Evolutionary conservation across 2,113 vertebrate genomes (phyloP).

Genomic region (Tetraodon nigroviridis): DNA sequence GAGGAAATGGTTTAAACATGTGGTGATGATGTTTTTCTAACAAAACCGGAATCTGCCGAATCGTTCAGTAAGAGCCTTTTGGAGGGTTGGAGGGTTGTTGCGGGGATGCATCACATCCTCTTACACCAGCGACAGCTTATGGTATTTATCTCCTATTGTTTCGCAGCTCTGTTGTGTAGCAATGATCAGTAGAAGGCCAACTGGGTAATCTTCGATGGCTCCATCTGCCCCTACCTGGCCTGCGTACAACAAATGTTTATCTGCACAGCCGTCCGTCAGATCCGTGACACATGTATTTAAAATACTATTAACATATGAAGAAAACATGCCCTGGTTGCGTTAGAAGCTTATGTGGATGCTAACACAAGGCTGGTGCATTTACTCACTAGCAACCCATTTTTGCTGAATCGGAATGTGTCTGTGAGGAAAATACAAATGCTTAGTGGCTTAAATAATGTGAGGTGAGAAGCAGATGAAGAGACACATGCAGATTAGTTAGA

Average conservation of each 20-base stretch:
- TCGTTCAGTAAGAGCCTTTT: constrained; percentile 26
- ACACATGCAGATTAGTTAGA: too few relatives aligned
- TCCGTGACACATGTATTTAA: too few relatives aligned
- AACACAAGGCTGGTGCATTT: too few relatives aligned
- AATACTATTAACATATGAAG: neutral
- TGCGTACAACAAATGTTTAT: constrained; percentile 10
- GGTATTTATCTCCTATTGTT: constrained; percentile 24
- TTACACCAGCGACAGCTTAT: constrained; percentile 28
- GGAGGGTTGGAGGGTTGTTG: constrained; percentile 19
- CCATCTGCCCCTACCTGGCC: constrained; percentile 7
- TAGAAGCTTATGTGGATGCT: too few relatives aligned
- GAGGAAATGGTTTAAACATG: constrained; percentile 52
- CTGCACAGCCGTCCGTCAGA: constrained; percentile 7
- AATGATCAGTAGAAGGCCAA: constrained; percentile 16
- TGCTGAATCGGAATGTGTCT: too few relatives aligned
- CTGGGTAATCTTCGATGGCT: constrained; percentile 9
- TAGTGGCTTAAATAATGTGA: too few relatives aligned
- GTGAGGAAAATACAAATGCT: too few relatives aligned
- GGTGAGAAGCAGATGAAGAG: too few relatives aligned
- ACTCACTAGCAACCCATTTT: too few relatives aligned
- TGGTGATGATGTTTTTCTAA: constrained; percentile 32
- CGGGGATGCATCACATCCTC: constrained; percentile 26
- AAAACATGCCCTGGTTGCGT: too few relatives aligned
- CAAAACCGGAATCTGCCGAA: constrained; percentile 20
- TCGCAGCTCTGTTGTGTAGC: constrained; percentile 11